Evolutionary conservation across 2,888 invertebrate species (phyloP), one percentile per base, ranked within the genome.

Genomic region (Protonemura montana): DNA sequence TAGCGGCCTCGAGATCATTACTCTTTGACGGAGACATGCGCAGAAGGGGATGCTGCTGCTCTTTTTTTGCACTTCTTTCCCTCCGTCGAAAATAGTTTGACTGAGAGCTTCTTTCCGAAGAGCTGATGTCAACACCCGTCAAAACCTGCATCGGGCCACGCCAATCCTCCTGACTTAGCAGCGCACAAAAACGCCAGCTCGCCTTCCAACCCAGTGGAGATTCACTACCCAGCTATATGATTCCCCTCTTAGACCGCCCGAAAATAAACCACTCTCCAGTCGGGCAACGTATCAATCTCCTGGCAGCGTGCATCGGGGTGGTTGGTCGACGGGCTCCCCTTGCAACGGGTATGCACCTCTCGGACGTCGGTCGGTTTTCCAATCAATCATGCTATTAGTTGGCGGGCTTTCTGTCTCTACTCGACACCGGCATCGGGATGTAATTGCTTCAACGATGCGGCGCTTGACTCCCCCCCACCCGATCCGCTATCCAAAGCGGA

Each of bases 111-210:
- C 82, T 27, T 41, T 83, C 25, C 35, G 30, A 78, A 59, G 42
- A 83, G 82, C 84, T 30, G 84, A 76, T 84, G 84, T 84, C 84
- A 84, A 84, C 84, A 84, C 84, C 84, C 84, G 84, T 84, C 84
- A 84, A 76, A 76, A 84, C 76, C 84, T 76, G 27, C 84, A 84
- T 84, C 84, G 84, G 59, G 59, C 84, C 42, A 76, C 84, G 84
- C 76, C 84, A 84, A 84, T 84, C 84, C 84, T 76, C 27, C 84
- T 29, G 84, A 84, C 84, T 84, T 84, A 28, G 29, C 76, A 28
- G 26, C 76, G 42, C 81, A 84, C 27, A 84, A 84, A 84, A 84
- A 84, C 26, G 28, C 84, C n/a, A n/a, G 26, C 5, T 35, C 35
- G 35, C 35, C 83, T 84, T 84, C 59, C 84, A 25, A 84, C 28